Evolutionary conservation across 37 sponge, comb jelly and placozoan species (phyloP), one percentile per base, ranked within the genome.

Genomic region (Oopsacas minuta): DNA sequence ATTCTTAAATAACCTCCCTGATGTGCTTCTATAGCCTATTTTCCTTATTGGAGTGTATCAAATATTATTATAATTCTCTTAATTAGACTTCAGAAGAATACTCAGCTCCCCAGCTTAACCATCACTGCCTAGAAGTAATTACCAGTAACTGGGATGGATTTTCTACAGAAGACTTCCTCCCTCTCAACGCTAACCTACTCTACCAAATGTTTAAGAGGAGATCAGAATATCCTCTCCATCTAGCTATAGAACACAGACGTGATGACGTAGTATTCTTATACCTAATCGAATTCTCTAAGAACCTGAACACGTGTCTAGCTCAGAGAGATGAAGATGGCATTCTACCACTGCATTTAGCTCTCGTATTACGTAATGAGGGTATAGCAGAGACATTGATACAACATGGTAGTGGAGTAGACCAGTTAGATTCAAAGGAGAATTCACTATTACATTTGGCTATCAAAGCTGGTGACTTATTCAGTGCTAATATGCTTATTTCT

Each of bases 141-240:
- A 91, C 93, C 37, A 94, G 87, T 36, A 88, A 94, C 81, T 96
- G 96, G 96, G 96, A 92, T 53, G 3, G 91, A 46, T 35, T 23
- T 12, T 82, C 34, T 83, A 93, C 94, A 0, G 91, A 83, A 23
- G 90, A 90, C 53, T 95, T 95, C 90, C 89, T 90, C 22, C 82
- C 84, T 15, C 89, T 95, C 85, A 94, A 82, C 38, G 91, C 94
- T 36, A 87, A 89, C 0, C 88, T 95, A 38, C 85, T 95, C 35
- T 95, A 93, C 81, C 92, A 95, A 61, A 95, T 95, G 94, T 95
- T 95, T 83, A 95, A 95, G 86, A 92, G 92, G 0, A 95, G 91
- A 85, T 85, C 89, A 23, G n/a, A 51, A 8, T 93, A 81, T 82
- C 96, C 96, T 10, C 94, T 95, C 30, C 93, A 95, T 87, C 89